A percentile compares a stretch with the other conserved stretches of the same genome.
phyloP scores from a whole-genome alignment of 2,113 vertebrate genomes.

The Thermophis baileyi region DNA sequence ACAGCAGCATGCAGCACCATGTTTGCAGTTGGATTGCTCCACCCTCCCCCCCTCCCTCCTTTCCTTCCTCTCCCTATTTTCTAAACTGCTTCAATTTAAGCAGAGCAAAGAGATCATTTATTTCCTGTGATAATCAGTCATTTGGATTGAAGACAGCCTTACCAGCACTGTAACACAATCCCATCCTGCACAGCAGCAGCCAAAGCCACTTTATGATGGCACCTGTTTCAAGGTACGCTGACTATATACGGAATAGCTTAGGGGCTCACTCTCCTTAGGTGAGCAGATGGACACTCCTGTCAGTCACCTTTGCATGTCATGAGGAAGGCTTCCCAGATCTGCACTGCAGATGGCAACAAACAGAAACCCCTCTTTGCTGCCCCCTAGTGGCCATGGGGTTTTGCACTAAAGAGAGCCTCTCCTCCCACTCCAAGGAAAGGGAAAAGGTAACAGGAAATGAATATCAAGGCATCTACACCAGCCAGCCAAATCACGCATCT shows the following conservation, averaged over 20 bases:
- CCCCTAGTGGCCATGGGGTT: background rate
- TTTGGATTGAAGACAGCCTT: background rate
- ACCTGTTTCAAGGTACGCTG: background rate
- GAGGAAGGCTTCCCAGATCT: background rate
- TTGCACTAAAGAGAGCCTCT: background rate
- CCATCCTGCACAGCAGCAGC: background rate
- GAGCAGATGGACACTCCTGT: background rate
- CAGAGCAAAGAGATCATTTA: slow-evolving; percentile 42
- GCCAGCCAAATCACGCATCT: background rate
- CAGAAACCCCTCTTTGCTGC: background rate
- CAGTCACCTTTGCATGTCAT: background rate
- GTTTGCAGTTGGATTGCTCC: slow-evolving; percentile 6
- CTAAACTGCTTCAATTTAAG: slow-evolving; percentile 10
- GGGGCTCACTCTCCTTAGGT: background rate
- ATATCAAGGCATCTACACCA: background rate
- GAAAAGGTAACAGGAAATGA: background rate
- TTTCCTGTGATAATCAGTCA: slow-evolving; percentile 25
- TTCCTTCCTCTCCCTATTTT: background rate
- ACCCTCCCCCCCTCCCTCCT: background rate
- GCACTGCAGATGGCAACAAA: background rate
- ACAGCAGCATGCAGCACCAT: background rate
- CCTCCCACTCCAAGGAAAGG: background rate
- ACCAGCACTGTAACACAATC: background rate
- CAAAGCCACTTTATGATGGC: background rate
- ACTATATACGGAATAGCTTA: background rate